Evolutionary conservation across 1,140 invertebrate species (phyloP), one percentile per base, ranked within the genome.

Genomic region (Leptinotarsa undecemlineata): DNA sequence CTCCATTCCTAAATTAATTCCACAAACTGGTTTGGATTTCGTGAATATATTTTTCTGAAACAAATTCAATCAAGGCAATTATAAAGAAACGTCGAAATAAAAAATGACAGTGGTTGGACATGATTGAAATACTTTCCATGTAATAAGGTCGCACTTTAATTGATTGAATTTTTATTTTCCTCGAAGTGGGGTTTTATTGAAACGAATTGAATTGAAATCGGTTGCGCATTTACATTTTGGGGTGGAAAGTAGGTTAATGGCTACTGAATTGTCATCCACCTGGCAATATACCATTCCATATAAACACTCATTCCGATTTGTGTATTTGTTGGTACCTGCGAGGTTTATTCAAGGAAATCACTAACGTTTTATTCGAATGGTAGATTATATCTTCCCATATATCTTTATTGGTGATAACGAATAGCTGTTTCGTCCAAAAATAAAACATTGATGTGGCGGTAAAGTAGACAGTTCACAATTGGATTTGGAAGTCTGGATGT

Each of bases 161-260:
- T 69, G 68, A 69, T 69, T 69, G 47, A 51, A 69, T 69, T 69
- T 69, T 69, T 69, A 69, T 69, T 51, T 33, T 20, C 68, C 48
- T n/a, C 2, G 19, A 47, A 20, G 47, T 47, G 48, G 42, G 42
- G 48, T 69, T 69, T 51, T 21, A 51, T 51, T 48, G 20, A 69
- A 69, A 20, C 42, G 33, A 19, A 48, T 15, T 48, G 48, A 69
- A 69, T 69, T 69, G 68, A 47, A 69, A 69, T 47, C 47, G 42
- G 68, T 20, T 69, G 33, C 47, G 48, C 48, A 69, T 69, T 69
- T 69, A 51, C 68, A 69, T 69, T 69, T 69, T 19, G 68, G 42
- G 68, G 68, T 69, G 42, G 20, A 33, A 69, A 69, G 33, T 69
- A 51, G 68, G 68, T 69, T 69, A 69, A 69, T 69, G 68, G 68